A percentile compares a stretch with the other conserved stretches of the same genome.
These are phyloP conservation scores for Aselliscus stoliczkanus DNA, from an alignment of 2,797 vertebrate genomes.

Conservation along the genomic window DNA sequence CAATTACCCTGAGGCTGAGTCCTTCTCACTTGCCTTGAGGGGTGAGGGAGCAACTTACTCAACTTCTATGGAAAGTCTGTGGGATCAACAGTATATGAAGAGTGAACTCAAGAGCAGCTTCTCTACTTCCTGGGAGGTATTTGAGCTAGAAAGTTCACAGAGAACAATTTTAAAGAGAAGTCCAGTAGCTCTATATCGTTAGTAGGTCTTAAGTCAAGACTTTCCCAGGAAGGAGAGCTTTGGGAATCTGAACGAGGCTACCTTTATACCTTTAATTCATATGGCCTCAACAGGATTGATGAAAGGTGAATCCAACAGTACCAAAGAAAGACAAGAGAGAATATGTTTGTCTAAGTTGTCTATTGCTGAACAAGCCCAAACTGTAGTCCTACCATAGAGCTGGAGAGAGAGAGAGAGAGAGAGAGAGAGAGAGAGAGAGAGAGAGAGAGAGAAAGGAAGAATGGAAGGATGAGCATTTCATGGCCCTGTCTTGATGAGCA, in stretches of 20 bases:
- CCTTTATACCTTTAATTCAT: background rate
- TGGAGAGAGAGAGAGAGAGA: no score
- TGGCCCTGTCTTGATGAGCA: background rate
- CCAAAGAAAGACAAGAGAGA: background rate
- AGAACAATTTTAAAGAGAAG: background rate
- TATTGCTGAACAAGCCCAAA: background rate
- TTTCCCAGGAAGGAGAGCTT: background rate
- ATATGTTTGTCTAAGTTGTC: background rate
- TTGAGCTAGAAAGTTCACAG: background rate
- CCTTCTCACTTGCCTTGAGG: background rate
- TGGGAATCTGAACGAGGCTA: background rate
- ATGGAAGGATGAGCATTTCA: background rate
- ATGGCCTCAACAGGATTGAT: background rate
- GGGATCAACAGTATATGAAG: no score
- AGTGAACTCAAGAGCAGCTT: background rate
- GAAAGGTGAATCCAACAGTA: background rate
- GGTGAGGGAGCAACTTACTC: background rate
- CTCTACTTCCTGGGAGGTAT: background rate
- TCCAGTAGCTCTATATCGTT: background rate
- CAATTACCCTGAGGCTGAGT: background rate
- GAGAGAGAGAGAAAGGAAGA: accelerated
- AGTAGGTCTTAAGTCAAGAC: background rate
- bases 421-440: accelerated
- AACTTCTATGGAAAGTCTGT: background rate
- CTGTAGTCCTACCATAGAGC: no score